Evolutionary conservation across 1,140 invertebrate genomes (phyloP), one percentile per base, ranked within the genome.

Genomic region (Atopsyche davidsoni): DNA sequence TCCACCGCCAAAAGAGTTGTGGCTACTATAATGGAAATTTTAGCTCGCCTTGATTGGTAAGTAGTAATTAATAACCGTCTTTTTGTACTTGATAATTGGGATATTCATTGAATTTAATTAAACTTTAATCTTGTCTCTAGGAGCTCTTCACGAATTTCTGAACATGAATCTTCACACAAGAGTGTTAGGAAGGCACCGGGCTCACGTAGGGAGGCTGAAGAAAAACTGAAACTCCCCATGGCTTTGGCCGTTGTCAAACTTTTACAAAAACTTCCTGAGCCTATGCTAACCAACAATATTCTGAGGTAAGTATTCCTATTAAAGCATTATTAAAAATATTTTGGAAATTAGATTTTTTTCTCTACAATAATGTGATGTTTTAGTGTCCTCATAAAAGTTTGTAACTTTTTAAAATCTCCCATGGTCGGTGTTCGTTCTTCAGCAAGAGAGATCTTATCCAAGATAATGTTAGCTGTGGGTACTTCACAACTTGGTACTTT

Each of bases 191-290:
- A 82, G 36, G 75, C 73, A 2, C 72, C 75, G 0, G 75, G 79
- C 18, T 51, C 70, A 6, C 80, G 82, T 21, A 74, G 77, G n/a
- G 85, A 88, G 58, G 91, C 96, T 60, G 87, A 94, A 55, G 92
- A 97, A 63, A 83, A 97, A 55, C 70, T 91, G 46, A 76, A 90
- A 46, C 86, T 97, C 9, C 94, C 96, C 0, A 83, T 98, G 56
- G 92, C 92, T 1, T 68, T 97, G 28, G 92, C 95, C 1, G 76
- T 96, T 55, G 88, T 97, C 0, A 96, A 96, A 64, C 63, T 99
- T 16, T 64, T 99, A 9, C 89, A 96, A 61, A 85, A 86, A 59
- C 71, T 98, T 25, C 94, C 95, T 0, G 70, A 79, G 54, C 68
- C 79, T 51, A 67, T 91, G 19, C 62, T 96, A 11, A 78, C 87